Evolutionary conservation across 23 tunicate species (phyloP).

Genomic region (Phallusia fumigata): DNA sequence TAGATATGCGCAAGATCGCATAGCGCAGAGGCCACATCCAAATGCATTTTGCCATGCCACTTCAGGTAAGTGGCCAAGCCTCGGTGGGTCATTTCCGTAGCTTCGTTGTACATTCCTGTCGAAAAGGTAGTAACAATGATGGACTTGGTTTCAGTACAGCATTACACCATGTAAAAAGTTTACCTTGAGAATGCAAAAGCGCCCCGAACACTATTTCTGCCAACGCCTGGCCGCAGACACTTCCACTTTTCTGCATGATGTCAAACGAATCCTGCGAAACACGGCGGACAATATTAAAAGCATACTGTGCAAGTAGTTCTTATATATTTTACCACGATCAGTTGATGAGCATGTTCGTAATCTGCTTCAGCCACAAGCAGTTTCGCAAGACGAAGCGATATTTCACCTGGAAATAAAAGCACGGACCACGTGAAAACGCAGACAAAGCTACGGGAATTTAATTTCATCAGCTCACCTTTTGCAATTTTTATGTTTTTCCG

Average conservation of each 20-base stretch:
- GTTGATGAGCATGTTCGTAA: constrained; percentile 29
- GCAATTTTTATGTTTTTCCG: constrained; percentile 9
- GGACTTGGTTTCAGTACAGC: background rate
- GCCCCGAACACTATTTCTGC: constrained; percentile 44
- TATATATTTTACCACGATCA: constrained; percentile 34
- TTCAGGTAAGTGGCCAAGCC: constrained; percentile 36
- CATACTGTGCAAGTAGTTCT: too few species aligned
- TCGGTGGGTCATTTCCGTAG: constrained; percentile 36
- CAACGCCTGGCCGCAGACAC: constrained; percentile 36
- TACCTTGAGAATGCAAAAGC: constrained; percentile 33
- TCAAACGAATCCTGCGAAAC: constrained; percentile 22
- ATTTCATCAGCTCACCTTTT: constrained; percentile 17
- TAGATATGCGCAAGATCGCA: constrained; percentile 46
- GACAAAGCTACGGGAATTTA: background rate
- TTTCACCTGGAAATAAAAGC: constrained; percentile 18
- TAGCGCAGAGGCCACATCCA: constrained; percentile 40
- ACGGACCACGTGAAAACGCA: too few species aligned
- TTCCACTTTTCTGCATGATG: constrained; percentile 25
- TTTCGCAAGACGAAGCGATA: constrained; percentile 32
- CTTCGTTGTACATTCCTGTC: constrained; percentile 20
- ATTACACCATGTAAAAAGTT: background rate
- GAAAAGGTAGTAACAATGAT: background rate
- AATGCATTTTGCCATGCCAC: constrained; percentile 62
- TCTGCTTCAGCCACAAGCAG: constrained; percentile 4
- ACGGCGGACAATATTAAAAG: too few species aligned